These are phyloP conservation scores for Planiliza haematocheilus DNA, from an alignment of 2,113 vertebrate genomes.

Conservation along the genomic window DNA sequence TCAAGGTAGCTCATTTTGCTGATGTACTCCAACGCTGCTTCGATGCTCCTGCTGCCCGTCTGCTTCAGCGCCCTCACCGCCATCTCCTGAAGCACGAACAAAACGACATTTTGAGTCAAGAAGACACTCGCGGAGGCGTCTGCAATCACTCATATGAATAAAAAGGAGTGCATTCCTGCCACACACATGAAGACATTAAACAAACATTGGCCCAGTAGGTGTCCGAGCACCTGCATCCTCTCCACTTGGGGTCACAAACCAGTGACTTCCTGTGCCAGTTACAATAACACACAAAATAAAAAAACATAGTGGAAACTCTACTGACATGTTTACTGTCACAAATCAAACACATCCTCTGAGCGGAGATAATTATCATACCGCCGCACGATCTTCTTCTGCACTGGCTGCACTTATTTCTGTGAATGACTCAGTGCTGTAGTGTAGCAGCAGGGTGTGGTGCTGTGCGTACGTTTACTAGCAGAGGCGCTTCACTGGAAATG, in stretches of 20 bases:
- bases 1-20: slow-evolving; percentile 99
- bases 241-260: slow-evolving; percentile 55
- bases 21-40: slow-evolving; percentile 96
- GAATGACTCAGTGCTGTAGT: no score
- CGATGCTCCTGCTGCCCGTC: slow-evolving; percentile 96
- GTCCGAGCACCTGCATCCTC: slow-evolving; percentile 71
- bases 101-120: background rate
- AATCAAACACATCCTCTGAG: no score
- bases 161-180: no score
- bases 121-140: background rate
- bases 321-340: no score
- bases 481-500: background rate
- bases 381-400: no score
- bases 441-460: slow-evolving; percentile 13
- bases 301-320: no score
- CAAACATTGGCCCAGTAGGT: slow-evolving; percentile 5
- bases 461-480: background rate
- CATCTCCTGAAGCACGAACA: slow-evolving; percentile 89
- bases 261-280: slow-evolving; percentile 56
- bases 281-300: slow-evolving; percentile 26
- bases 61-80: slow-evolving; percentile 95
- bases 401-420: no score
- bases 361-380: no score
- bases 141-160: background rate
- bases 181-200: background rate